Evolutionary conservation across 2,113 vertebrate species (phyloP), one percentile per base, ranked within the genome.

Genomic region (Hydrolagus affinis): DNA sequence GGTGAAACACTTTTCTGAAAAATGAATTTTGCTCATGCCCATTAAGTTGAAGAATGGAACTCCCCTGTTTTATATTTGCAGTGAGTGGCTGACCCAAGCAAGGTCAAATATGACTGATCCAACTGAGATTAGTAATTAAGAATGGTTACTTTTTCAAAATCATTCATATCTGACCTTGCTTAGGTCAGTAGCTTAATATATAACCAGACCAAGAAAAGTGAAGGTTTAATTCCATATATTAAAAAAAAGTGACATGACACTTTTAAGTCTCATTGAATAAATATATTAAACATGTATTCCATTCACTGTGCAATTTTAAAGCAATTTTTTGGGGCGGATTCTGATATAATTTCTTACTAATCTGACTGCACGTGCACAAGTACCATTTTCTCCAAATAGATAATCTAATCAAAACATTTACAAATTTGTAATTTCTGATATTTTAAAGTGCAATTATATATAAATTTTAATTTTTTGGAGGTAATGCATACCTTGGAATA

Each of bases 381-480:
- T 19, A 14, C 64, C 23, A 21, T 1, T 66, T 68, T 32, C 32
- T 83, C 12, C 11, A 32, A 83, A 83, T 12, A 8, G 21, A 59
- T 83, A 62, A 66, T 83, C 25, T 83, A 62, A 66, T 83, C 25
- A 32, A 62, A 83, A 83, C 19, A 68, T 62, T 83, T 15, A 8
- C 62, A 21, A 56, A 19, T 32, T 44, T 66, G 6, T 17, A 56
- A 15, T 60, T 64, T 14, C 32, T 6, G 75, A 2, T 14, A 32
- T 4, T 30, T 3, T 11, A 21, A 32, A 30, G 59, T 62, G 6
- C 21, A 9, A 83, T 30, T 83, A 66, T 44, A 44, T 11, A 77
- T 32, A 7, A 8, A 83, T 32, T 68, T 83, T 60, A 66, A 21
- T 68, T 10, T 83, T 44, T 44, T 83, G 30, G 78, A 19, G 9